Conservation (phyloP, 2,797 vertebrate genomes). For the Aulostomus chinensis region DNA sequence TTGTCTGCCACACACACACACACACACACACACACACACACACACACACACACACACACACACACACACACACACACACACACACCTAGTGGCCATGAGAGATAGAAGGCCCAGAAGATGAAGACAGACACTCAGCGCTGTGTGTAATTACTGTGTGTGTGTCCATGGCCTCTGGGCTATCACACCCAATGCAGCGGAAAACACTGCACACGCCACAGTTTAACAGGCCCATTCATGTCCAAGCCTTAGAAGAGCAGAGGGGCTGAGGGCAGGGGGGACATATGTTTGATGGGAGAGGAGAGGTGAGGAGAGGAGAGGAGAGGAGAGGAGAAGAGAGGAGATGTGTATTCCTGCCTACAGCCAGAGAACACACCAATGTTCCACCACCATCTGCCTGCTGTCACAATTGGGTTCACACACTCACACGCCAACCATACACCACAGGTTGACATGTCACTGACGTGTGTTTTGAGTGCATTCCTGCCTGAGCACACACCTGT, state of each 20-base stretch:
- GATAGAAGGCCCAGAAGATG: constrained; percentile 51
- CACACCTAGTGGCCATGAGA: constrained; percentile 49
- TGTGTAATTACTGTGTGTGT: constrained; percentile 65
- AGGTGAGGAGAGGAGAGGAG: neutral
- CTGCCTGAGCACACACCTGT: constrained; percentile 27
- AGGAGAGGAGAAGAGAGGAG: neutral
- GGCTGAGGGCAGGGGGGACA: constrained; percentile 33
- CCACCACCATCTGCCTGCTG: constrained; percentile 62
- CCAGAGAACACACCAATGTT: constrained; percentile 44
- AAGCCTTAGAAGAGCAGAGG: constrained; percentile 33
- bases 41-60: constrained; percentile 7
- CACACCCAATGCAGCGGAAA: constrained; percentile 58
- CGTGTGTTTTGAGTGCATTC: constrained; percentile 8
- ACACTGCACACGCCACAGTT: constrained; percentile 34
- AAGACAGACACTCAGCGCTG: constrained; percentile 51
- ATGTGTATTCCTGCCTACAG: constrained; percentile 43
- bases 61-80: neutral
- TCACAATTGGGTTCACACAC: constrained; percentile 40
- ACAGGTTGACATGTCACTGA: constrained; percentile 16
- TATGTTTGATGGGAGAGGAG: constrained; percentile 27
- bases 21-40: constrained; percentile 1
- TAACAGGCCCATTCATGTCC: constrained; percentile 55
- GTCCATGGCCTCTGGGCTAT: constrained; percentile 56
- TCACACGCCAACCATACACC: neutral
- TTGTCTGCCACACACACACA: neutral